Evolutionary conservation across 2,113 vertebrate species (phyloP).

Genomic region (Mustelus asterias): DNA sequence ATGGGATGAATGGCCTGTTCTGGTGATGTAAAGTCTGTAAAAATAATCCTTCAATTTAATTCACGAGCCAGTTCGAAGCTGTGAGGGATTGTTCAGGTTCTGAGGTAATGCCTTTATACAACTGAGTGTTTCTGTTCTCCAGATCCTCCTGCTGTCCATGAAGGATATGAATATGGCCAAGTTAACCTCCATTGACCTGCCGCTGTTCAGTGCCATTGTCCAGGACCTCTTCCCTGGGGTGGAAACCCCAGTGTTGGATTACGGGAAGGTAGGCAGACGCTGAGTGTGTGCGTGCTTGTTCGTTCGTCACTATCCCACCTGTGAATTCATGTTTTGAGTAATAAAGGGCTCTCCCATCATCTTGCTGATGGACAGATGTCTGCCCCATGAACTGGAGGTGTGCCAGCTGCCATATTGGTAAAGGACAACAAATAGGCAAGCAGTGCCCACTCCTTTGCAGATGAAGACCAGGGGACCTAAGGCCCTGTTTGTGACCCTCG

Average conservation of each 20-base stretch:
- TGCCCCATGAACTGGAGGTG: too few relatives aligned
- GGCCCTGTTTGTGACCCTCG: not conserved
- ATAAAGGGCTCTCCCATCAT: not conserved
- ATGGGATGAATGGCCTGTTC: not conserved
- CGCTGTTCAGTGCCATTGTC: slow-evolving; percentile 70
- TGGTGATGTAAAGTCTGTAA: not conserved
- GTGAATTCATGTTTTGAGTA: not conserved
- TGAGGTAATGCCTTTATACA: not conserved
- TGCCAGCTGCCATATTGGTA: not conserved
- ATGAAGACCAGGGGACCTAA: too few relatives aligned
- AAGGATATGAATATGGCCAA: slow-evolving; percentile 84
- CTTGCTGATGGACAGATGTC: too few relatives aligned
- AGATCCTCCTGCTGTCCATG: slow-evolving; percentile 78
- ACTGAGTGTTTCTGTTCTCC: not conserved
- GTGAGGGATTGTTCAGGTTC: not conserved
- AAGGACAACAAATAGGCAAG: not conserved
- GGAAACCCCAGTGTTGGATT: slow-evolving; percentile 62
- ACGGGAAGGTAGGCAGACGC: slow-evolving; percentile 59
- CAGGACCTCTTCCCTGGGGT: slow-evolving; percentile 75
- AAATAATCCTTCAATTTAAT: too few relatives aligned
- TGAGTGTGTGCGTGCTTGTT: not conserved
- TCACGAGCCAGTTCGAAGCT: not conserved
- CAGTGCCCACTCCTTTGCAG: not conserved
- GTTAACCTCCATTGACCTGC: slow-evolving; percentile 65
- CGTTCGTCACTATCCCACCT: not conserved